Base-by-base conservation (phyloP, 2,797 vertebrate genomes). In the Chelmon rostratus region DNA sequence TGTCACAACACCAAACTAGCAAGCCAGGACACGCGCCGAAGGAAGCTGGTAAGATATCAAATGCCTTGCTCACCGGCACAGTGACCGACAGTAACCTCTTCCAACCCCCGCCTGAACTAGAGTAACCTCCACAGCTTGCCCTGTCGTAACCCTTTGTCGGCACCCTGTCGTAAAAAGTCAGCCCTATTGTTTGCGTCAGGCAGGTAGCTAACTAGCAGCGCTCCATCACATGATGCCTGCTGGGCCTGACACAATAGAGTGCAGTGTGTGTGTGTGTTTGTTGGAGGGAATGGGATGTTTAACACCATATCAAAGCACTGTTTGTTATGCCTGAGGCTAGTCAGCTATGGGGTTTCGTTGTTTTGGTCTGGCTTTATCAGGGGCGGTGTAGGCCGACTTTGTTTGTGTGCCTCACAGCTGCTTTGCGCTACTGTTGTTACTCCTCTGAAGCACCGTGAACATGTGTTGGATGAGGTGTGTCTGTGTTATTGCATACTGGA, bases 281-380 rank as follows among this genome's bases (percentile, higher is more conserved):
- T 82, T 77, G 70, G 81, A 79, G 86, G 84, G 86, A 91, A 87
- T 90, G 91, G 93, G 90, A 93, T 93, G 92, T 93, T 92, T 90
- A 90, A 93, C 92, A 88, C 92, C 91, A 91, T 92, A 93, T 94
- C 94, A 95, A 94, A 94, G 92, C 89, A 2, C 68, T 88, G 92
- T 93, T 95, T 95, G 91, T 93, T 92, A 82, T 93, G 91, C 91
- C 90, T 78, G 81, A 87, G 90, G 89, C 88, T 76, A 58, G 89
- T 86, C 80, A 2, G 78, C 90, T 65, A 28, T n/a, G 57, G 82
- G 78, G 77, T 79, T 76, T 33, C 31, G 82, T 86, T 92, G 92
- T 93, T 92, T 59, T 84, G 90, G 87, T 89, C 89, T 84, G 86
- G 84, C 74, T 75, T 76, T 81, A 73, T 83, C 77, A 44, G 76